Base-by-base conservation (phyloP, 2,888 invertebrate genomes). In the Poecilus cupreus region DNA sequence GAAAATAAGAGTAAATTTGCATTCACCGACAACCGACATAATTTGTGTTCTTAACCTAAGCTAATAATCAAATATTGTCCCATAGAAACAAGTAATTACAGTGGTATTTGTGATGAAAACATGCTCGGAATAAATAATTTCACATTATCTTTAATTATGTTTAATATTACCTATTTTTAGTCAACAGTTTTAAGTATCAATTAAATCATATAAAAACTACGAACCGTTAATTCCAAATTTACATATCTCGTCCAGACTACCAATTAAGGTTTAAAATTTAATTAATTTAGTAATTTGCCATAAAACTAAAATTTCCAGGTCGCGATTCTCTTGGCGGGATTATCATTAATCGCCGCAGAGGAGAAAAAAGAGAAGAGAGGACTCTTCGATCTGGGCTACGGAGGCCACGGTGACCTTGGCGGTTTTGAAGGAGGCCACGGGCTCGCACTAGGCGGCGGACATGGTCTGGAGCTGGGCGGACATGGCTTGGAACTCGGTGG, bases 371-470 rank as follows among this genome's bases (percentile, higher is more conserved):
- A 87, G 68, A 87, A 87, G 60, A 85, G 87, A 11, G 86, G 87
- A 46, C 75, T 86, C 3, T 68, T 84, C 1, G 86, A 84, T 32
- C 72, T 86, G 20, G 88, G 87, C 11, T 87, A 87, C 75, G 87
- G 87, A 22, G 80, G 80, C 37, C 80, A 80, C 24, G 79, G 70
- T 20, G 76, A 57, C 18, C 39, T 76, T 54, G 82, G 83, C 26
- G 83, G 82, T 70, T 51, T 83, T 64, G 83, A 83, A 49, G 84
- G 83, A 24, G 78, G 78, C 26, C 83, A 83, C 72, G 83, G 84
- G 43, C 80, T 84, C 18, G 82, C 82, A 70, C 82, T 85, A 79
- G 84, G 84, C 64, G 81, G 83, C 82, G 85, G 85, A 46, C 83
- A 85, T 72, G 85, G 84, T 79, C 74, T 82, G 60, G 83, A 79